A percentile compares a stretch with the other conserved stretches of the same genome.
phyloP scores from a whole-genome alignment of 2,797 vertebrate species.

The Menidia menidia region DNA sequence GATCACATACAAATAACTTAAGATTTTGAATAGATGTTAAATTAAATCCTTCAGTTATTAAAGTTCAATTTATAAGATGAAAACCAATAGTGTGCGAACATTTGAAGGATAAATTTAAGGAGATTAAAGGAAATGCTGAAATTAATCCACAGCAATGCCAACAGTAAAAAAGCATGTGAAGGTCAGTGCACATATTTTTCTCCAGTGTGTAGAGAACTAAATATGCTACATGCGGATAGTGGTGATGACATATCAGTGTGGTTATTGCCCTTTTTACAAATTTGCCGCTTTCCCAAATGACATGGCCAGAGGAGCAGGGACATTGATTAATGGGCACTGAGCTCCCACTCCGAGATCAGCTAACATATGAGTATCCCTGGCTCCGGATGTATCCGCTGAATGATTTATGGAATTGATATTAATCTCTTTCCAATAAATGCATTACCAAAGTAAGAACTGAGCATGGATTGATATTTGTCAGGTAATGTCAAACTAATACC shows the following conservation, averaged over 20 bases:
- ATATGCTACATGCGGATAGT: constrained; percentile 40
- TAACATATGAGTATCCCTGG: constrained; percentile 90
- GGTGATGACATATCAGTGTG: constrained; percentile 54
- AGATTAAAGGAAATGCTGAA: neutral
- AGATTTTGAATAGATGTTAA: constrained; percentile 1
- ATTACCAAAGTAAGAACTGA: constrained; percentile 89
- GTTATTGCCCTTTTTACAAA: constrained; percentile 61
- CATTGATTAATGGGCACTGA: constrained; percentile 85
- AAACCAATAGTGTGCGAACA: constrained; percentile 5
- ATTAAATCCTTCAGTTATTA: neutral
- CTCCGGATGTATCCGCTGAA: constrained; percentile 90
- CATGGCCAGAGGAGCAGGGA: constrained; percentile 79
- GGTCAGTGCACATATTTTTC: constrained; percentile 24
- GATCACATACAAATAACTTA: neutral
- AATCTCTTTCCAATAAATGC: constrained; percentile 97
- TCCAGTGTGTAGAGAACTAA: constrained; percentile 16
- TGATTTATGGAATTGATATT: constrained; percentile 99
- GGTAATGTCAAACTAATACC: constrained; percentile 90
- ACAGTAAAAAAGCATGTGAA: constrained; percentile 22
- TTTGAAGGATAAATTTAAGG: constrained; percentile 10
- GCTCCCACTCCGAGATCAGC: constrained; percentile 86
- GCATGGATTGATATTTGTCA: constrained; percentile 89
- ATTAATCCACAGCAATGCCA: constrained; percentile 14
- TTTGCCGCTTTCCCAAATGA: constrained; percentile 78
- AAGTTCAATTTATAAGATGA: neutral